phyloP scores from a whole-genome alignment of 2,888 invertebrate genomes.

The Unio pictorum region DNA sequence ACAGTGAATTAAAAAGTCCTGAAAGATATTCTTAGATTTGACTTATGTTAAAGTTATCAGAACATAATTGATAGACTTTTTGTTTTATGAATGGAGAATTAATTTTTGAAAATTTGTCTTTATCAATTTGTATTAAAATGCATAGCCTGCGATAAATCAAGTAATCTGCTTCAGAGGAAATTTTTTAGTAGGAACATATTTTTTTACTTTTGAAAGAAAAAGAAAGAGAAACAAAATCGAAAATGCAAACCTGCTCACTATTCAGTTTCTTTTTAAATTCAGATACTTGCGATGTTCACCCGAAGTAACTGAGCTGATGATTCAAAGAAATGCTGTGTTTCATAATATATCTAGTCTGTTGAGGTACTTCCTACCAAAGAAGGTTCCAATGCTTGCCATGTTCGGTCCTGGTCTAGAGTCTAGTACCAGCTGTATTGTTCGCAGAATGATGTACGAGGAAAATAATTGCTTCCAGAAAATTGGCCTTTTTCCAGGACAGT shows the following conservation, averaged over 20 bases:
- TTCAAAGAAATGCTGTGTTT: constrained; percentile 48
- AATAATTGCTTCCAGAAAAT: constrained; percentile 37
- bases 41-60: too few species aligned
- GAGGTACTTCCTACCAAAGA: constrained; percentile 58
- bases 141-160: too few species aligned
- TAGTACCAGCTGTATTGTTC: constrained; percentile 52
- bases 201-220: not conserved
- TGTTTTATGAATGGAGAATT: too few species aligned
- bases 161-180: not conserved
- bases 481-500: constrained; percentile 61
- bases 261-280: constrained; percentile 14
- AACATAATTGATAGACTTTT: too few species aligned
- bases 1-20: not conserved
- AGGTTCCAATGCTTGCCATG: constrained; percentile 59
- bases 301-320: constrained; percentile 42
- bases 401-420: constrained; percentile 65
- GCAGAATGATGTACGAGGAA: constrained; percentile 50
- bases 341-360: constrained; percentile 54
- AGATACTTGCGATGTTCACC: constrained; percentile 63
- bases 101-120: too few species aligned
- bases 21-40: too few species aligned
- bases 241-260: not conserved
- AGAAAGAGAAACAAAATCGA: not conserved
- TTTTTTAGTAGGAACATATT: not conserved
- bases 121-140: too few species aligned